These are phyloP conservation scores for Clarias macrocephalus DNA, from an alignment of 2,113 vertebrate genomes.

Conservation along the genomic window DNA sequence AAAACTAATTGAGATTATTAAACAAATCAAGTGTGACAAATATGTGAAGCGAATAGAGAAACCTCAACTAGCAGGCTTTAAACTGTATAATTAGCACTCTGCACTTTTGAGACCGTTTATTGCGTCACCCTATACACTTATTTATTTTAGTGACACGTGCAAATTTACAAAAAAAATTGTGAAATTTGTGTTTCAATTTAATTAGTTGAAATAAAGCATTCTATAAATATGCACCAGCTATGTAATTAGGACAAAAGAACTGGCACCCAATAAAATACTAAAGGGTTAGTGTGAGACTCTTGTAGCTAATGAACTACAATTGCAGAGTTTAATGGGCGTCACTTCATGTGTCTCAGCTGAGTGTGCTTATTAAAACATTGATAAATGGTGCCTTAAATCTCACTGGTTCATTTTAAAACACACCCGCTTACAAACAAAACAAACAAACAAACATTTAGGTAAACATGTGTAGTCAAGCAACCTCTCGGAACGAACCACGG, in stretches of 20 bases:
- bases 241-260: background rate
- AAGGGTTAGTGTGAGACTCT: background rate
- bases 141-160: background rate
- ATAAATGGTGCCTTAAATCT: background rate
- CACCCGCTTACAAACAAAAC: background rate
- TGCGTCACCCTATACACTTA: background rate
- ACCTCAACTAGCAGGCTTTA: background rate
- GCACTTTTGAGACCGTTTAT: background rate
- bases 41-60: no score
- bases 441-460: background rate
- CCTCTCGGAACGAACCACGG: background rate
- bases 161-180: background rate
- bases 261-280: background rate
- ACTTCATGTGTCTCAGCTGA: background rate
- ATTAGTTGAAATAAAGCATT: background rate
- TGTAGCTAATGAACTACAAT: background rate
- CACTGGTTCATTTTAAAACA: background rate
- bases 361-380: background rate
- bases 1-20: no score
- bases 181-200: background rate
- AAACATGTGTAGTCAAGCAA: constrained; percentile 7
- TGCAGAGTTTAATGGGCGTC: background rate
- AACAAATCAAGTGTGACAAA: no score
- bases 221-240: background rate
- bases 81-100: background rate